These are phyloP conservation scores for Cynodonichthys magdalenae DNA, from an alignment of 2,797 vertebrate species.

Conservation along the genomic window DNA sequence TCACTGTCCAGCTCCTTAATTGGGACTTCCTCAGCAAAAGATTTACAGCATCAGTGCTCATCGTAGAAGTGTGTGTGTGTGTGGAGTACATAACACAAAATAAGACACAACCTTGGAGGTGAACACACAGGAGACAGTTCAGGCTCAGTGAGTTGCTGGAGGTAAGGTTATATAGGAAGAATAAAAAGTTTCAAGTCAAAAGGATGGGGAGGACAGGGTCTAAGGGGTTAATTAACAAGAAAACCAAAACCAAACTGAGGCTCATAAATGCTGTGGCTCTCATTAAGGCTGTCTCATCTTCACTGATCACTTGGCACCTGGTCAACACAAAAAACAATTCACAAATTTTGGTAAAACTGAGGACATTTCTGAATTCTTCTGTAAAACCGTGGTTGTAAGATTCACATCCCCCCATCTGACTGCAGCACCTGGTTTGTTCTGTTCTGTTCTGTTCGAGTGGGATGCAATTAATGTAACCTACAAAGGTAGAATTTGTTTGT, in stretches of 20 bases:
- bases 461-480: constrained; percentile 77
- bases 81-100: constrained; percentile 44
- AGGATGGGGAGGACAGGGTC: not conserved
- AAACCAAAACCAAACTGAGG: not conserved
- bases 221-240: not conserved
- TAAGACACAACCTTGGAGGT: constrained; percentile 44
- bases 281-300: constrained; percentile 16
- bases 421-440: constrained; percentile 56
- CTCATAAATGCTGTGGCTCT: not conserved
- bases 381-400: constrained; percentile 26
- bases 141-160: constrained; percentile 22
- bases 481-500: constrained; percentile 69
- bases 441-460: constrained; percentile 54
- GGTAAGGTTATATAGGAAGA: constrained; percentile 10
- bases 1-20: constrained; percentile 19
- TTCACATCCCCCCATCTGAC: constrained; percentile 52
- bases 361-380: constrained; percentile 22
- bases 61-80: constrained; percentile 19
- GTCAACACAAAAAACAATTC: constrained; percentile 34
- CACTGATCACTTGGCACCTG: constrained; percentile 19
- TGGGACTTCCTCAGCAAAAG: constrained; percentile 35
- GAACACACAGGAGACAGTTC: constrained; percentile 31
- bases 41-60: constrained; percentile 52
- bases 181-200: constrained; percentile 4
- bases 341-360: constrained; percentile 34